Percentiles rank a stretch among this genome's conserved stretches.
Evolutionary conservation across 2,888 invertebrate genomes (phyloP).

Genomic region (Celastrina argiolus): DNA sequence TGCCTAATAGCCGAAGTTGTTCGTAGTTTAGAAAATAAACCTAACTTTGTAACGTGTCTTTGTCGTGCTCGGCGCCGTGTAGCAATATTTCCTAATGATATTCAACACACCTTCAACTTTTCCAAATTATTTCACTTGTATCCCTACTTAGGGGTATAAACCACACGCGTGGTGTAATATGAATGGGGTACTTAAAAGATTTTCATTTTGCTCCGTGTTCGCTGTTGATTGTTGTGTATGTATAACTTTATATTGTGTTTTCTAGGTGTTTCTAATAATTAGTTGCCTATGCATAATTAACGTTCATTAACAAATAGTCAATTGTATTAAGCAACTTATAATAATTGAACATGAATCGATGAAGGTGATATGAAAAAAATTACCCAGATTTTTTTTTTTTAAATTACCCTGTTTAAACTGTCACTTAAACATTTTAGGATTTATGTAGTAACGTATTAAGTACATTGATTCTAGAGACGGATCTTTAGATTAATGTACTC

Average conservation of each 20-base stretch:
- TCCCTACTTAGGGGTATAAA: slow-evolving; percentile 9
- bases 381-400: no score
- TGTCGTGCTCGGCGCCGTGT: slow-evolving; percentile 26
- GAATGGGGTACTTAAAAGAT: slow-evolving; percentile 3
- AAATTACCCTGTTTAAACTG: no score
- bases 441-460: no score
- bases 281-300: neutral
- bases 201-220: neutral
- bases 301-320: no score
- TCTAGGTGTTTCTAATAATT: neutral
- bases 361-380: no score
- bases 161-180: slow-evolving; percentile 5
- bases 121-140: slow-evolving; percentile 16
- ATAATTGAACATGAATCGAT: no score
- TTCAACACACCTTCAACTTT: slow-evolving; percentile 13
- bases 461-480: no score
- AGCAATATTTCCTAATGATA: slow-evolving; percentile 28
- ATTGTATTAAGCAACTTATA: no score
- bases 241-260: neutral
- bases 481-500: no score
- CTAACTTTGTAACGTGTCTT: slow-evolving; percentile 54
- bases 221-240: neutral
- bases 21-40: slow-evolving; percentile 48
- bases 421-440: no score
- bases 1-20: slow-evolving; percentile 60